Evolutionary conservation across 2,113 vertebrate species (phyloP).

Genomic region (Herpetotheres cachinnans): DNA sequence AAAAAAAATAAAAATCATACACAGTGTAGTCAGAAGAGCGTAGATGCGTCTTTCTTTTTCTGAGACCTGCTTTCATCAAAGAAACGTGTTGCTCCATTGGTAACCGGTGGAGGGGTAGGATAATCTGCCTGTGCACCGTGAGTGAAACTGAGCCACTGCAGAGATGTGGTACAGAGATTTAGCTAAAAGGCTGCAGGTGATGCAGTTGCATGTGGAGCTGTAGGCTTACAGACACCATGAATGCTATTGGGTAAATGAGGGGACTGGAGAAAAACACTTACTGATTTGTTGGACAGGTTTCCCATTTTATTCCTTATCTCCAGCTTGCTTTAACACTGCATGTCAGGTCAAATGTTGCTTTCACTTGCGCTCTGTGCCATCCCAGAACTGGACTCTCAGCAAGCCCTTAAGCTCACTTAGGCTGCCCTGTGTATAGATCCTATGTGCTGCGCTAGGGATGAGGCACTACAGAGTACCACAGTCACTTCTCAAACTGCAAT

Average conservation of each 20-base stretch:
- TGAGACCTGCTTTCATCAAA: background rate
- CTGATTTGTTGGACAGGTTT: background rate
- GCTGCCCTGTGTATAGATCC: background rate
- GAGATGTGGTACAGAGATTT: background rate
- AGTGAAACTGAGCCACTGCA: background rate
- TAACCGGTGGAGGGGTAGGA: background rate
- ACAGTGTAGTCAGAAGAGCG: background rate
- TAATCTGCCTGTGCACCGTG: background rate
- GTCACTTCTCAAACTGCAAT: background rate
- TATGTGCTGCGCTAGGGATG: rapidly evolving
- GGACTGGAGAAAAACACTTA: background rate
- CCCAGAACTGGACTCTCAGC: background rate
- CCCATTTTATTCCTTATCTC: background rate
- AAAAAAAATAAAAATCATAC: rapidly evolving
- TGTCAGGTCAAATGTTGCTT: background rate
- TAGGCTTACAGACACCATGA: background rate
- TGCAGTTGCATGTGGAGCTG: background rate
- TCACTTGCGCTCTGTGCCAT: rapidly evolving
- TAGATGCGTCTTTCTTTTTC: background rate
- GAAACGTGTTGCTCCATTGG: background rate
- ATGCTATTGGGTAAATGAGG: rapidly evolving
- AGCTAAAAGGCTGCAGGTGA: background rate
- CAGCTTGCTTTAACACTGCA: background rate
- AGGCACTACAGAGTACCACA: background rate
- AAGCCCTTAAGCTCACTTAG: background rate